A percentile compares a stretch with the other conserved stretches of the same genome.
phyloP scores from a whole-genome alignment of 2,888 invertebrate species.

The Panorpa germanica region DNA sequence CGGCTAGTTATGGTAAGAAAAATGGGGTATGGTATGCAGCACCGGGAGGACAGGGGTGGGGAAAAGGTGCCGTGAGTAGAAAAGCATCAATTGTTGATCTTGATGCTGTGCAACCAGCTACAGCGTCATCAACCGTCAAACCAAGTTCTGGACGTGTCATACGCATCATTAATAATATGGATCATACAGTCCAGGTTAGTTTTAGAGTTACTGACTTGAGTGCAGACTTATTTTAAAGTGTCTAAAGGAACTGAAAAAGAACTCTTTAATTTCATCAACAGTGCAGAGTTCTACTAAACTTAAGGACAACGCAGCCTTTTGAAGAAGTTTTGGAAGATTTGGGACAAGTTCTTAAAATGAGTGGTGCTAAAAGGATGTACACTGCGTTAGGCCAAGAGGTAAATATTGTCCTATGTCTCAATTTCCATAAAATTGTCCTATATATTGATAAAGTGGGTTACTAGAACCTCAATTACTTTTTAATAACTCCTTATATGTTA shows the following conservation, averaged over 20 bases:
- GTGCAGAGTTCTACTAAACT: conserved; percentile 80
- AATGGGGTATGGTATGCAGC: conserved; percentile 73
- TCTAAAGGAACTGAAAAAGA: not conserved
- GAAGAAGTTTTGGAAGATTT: conserved; percentile 87
- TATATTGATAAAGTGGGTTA: no score
- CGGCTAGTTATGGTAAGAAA: conserved; percentile 80
- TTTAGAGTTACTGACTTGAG: conserved; percentile 2
- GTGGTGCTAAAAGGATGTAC: conserved; percentile 77
- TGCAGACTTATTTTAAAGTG: not conserved
- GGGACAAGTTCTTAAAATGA: conserved; percentile 84
- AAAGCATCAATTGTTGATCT: conserved; percentile 73
- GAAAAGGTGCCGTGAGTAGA: conserved; percentile 54
- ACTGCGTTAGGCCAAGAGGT: conserved; percentile 86
- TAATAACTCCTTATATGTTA: no score
- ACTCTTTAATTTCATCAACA: conserved; percentile 19
- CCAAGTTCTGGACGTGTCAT: conserved; percentile 74
- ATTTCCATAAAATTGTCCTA: conserved; percentile 3
- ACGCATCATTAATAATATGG: conserved; percentile 83
- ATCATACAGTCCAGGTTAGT: conserved; percentile 72
- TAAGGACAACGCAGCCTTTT: conserved; percentile 82
- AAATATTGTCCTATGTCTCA: conserved; percentile 15
- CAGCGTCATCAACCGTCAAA: conserved; percentile 39
- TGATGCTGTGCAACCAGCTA: conserved; percentile 43
- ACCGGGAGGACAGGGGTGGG: conserved; percentile 31
- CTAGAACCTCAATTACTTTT: no score